Evolutionary conservation across 2,888 invertebrate genomes (phyloP).

Genomic region (Diaperis boleti): DNA sequence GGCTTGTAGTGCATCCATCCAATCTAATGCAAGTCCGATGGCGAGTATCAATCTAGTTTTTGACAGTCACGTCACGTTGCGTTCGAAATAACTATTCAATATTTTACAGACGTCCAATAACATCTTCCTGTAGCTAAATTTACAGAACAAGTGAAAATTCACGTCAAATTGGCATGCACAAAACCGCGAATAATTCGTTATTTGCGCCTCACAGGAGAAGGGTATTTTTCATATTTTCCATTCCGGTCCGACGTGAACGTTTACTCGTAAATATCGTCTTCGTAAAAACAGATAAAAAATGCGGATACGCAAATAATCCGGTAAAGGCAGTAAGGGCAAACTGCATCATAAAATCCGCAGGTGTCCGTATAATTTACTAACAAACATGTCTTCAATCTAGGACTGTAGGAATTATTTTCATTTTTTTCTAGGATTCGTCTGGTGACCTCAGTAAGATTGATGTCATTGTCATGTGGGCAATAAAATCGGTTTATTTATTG

Average conservation of each 20-base stretch:
- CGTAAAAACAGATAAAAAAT: conserved; percentile 9
- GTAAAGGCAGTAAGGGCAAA: not conserved
- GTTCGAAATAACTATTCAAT: conserved; percentile 60
- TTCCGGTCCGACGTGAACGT: no score
- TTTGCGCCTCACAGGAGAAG: not conserved
- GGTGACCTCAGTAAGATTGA: not conserved
- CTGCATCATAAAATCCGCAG: conserved; percentile 12
- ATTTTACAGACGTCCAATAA: conserved; percentile 56
- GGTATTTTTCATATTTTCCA: not conserved
- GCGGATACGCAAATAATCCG: conserved; percentile 1
- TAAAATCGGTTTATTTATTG: not conserved
- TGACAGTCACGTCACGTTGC: conserved; percentile 62
- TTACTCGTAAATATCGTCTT: conserved; percentile 15
- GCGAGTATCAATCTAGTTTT: conserved; percentile 62
- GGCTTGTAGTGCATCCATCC: conserved; percentile 48
- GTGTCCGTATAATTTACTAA: conserved; percentile 15
- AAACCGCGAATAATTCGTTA: conserved; percentile 34
- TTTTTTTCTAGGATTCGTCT: not conserved
- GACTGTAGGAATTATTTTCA: conserved; percentile 1
- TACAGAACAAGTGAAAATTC: conserved; percentile 55
- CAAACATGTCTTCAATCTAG: conserved; percentile 15
- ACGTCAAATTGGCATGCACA: conserved; percentile 44
- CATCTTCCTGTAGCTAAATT: conserved; percentile 54
- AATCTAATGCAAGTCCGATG: conserved; percentile 57
- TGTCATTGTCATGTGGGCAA: not conserved